Base-by-base conservation (phyloP, 2,888 invertebrate genomes). In the Phortica okadai region DNA sequence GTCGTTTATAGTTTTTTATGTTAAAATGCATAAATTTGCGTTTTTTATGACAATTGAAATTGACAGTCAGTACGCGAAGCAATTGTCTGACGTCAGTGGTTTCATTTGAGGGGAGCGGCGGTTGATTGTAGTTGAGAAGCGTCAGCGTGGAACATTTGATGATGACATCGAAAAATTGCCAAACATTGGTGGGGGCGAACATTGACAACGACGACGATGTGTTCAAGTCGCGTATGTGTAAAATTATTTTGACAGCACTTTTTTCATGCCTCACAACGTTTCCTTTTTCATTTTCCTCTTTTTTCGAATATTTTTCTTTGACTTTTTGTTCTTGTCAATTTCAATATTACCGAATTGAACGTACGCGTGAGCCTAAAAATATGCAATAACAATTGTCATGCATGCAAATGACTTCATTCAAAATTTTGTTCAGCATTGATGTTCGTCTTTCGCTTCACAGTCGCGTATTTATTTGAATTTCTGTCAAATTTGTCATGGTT, bases 391-490 rank as follows among this genome's bases (percentile, higher is more conserved):
- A 86, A 89, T 89, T 89, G 89, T 86, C 89, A 89, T 90, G 89
- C 89, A 90, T 90, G 89, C 90, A 90, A 90, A 90, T 90, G 82
- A 86, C 87, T 88, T 90, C 87, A 89, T 90, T 89, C 21, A 21
- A 21, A 21, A 79, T 83, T 79, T 62, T 66, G 62, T 62, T 5
- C 7, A 16, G 14, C 16, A 5, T 56, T 56, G 56, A 41, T 2
- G 64, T 50, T 21, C 11, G 58, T 16, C 14, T 14, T 66, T 21
- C 64, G 16, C 69, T 6, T 7, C 42, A 2, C 7, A 7, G 11
- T 1, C n/a, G 14, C 66, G 33, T 16, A 79, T 64, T 64, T 75
- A 77, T 75, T 74, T 41, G 16, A 74, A 74, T 45, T 73, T 58
- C 21, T 73, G 74, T n/a, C 11, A 54, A 75, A 73, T 76, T 74